Conservation (phyloP, 2,888 invertebrate species). For the Agrotis segetum region DNA sequence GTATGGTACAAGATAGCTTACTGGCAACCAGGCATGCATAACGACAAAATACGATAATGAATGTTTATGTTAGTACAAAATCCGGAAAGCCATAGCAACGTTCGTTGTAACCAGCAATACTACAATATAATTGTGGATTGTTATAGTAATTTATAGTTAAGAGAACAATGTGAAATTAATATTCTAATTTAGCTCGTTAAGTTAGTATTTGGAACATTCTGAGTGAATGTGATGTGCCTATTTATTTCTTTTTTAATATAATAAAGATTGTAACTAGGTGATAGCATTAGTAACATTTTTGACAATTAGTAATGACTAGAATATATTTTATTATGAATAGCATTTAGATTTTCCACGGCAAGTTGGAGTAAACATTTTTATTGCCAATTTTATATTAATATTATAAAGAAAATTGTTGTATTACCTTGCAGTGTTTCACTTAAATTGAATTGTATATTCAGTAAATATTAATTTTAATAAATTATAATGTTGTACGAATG, state of each 20-base stretch:
- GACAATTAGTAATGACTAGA: conserved; percentile 84
- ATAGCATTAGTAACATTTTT: conserved; percentile 75
- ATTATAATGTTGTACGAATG: conserved; percentile 79
- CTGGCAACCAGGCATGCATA: conserved; percentile 30
- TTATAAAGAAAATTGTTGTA: conserved; percentile 66
- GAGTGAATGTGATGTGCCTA: conserved; percentile 87
- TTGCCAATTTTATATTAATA: conserved; percentile 70
- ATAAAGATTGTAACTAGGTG: conserved; percentile 84
- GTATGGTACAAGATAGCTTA: conserved; percentile 30
- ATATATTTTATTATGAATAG: conserved; percentile 76
- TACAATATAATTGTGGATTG: conserved; percentile 87
- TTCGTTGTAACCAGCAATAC: conserved; percentile 79
- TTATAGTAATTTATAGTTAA: conserved; percentile 76
- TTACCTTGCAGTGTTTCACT: conserved; percentile 71
- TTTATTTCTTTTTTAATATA: conserved; percentile 87
- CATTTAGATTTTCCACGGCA: conserved; percentile 72
- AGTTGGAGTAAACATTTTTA: conserved; percentile 67
- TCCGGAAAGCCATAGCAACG: conserved; percentile 82
- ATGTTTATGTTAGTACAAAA: conserved; percentile 84
- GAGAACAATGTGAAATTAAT: conserved; percentile 80
- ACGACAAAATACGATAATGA: conserved; percentile 41
- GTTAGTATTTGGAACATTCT: conserved; percentile 82
- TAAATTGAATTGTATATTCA: conserved; percentile 84
- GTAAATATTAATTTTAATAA: conserved; percentile 82
- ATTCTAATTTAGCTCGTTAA: conserved; percentile 79